Base-by-base conservation (phyloP, 2,113 vertebrate species). In the Gobio gobio region DNA sequence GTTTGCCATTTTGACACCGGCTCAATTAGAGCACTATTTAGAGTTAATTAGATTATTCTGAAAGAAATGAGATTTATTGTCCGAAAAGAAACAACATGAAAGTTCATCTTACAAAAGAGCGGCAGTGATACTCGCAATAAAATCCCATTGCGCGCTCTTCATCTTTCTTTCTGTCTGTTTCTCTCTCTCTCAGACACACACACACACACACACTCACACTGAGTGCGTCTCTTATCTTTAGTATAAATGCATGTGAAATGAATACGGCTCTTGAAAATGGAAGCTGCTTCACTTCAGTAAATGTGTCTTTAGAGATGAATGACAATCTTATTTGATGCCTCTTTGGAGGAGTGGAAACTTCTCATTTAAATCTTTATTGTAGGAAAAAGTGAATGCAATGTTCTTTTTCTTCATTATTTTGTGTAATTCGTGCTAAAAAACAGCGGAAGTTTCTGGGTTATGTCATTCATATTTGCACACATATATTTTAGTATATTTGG, bases 1-100 rank as follows among this genome's bases (percentile, higher is more conserved):
- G 97, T 96, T 97, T 96, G 96, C 97, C 95, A 95, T 97, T 97
- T 97, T 98, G 96, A 98, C 96, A 96, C 95, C 93, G 95, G 96
- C 97, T 98, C 97, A 97, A 95, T 98, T 93, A 96, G 96, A 97
- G 97, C 96, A 94, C 96, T 96, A 95, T 97, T 97, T 97, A 94
- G 96, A 94, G 96, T 95, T 96, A 97, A 97, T 95, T 94, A 93
- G 93, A 95, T 95, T 93, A 94, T 94, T 91, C 90, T 58, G 89
- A 79, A 91, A 92, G 93, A 91, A 90, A 90, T 89, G 88, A 88
- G 93, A 90, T 89, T 91, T 90, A 91, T 93, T 26, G 88, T 93
- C 93, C 92, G 90, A 93, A 91, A 93, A 92, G 93, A 89, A 89
- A 91, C 86, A 83, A 88, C 80, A 85, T 90, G 85, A 91, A 92